phyloP scores from a whole-genome alignment of 2,888 invertebrate genomes.

The Syrista parreyssii region DNA sequence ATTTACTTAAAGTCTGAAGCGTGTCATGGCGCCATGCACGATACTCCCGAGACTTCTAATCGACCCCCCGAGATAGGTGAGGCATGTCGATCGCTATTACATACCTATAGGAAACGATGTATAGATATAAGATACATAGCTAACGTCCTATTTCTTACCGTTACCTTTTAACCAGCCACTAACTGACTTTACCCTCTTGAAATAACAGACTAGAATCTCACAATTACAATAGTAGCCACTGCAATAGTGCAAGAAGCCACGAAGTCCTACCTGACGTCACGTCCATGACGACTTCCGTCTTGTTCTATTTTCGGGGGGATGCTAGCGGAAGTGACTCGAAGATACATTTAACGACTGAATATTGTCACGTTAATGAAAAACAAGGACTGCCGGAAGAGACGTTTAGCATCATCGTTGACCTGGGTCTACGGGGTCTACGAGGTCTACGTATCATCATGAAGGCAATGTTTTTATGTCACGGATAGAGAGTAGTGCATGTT shows the following conservation, averaged over 20 bases:
- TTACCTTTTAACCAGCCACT: not conserved
- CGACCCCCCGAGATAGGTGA: not conserved
- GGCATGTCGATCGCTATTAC: not conserved
- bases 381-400: not conserved
- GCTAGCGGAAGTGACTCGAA: not conserved
- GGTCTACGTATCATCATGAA: not conserved
- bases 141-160: not conserved
- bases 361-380: not conserved
- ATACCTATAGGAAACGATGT: not conserved
- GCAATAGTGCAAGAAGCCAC: not conserved
- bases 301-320: not conserved
- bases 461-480: not conserved
- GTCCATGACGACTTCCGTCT: not conserved
- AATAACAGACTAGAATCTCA: not conserved
- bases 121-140: not conserved
- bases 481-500: not conserved
- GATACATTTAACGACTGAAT: not conserved
- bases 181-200: not conserved
- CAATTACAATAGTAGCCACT: not conserved
- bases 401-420: not conserved
- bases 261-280: not conserved
- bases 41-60: not conserved
- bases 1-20: not conserved
- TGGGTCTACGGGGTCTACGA: not conserved
- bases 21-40: not conserved